phyloP scores from a whole-genome alignment of 2,113 vertebrate genomes.

The Pygoscelis adeliae region DNA sequence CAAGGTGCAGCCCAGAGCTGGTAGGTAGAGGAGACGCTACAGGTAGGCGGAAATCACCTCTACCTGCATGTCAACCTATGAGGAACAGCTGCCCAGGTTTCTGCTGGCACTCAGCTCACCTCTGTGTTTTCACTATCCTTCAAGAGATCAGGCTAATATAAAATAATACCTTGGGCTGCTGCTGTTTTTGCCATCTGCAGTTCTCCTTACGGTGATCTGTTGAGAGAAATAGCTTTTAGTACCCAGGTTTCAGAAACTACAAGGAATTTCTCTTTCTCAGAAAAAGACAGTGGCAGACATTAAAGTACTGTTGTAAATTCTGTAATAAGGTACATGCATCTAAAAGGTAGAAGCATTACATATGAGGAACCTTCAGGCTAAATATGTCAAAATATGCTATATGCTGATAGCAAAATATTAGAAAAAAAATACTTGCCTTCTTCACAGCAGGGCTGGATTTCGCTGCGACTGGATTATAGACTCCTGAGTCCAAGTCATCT shows the following conservation, averaged over 20 bases:
- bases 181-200: neutral
- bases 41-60: neutral
- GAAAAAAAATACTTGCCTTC: conserved; percentile 30
- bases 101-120: neutral
- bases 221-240: conserved; percentile 20
- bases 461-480: neutral
- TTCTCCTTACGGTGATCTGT: conserved; percentile 13
- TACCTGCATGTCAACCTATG: neutral
- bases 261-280: neutral
- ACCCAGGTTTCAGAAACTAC: neutral
- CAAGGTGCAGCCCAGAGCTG: neutral
- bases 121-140: neutral
- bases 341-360: neutral
- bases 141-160: neutral
- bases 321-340: neutral
- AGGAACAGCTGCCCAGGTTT: neutral
- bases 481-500: conserved; percentile 22
- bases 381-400: neutral
- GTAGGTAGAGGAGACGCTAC: neutral
- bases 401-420: neutral
- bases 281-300: neutral
- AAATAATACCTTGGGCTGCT: conserved; percentile 56
- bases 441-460: neutral
- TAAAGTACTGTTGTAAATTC: neutral
- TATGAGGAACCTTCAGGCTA: neutral